These are phyloP conservation scores for Harpagoxenus sublaevis DNA, from an alignment of 2,888 invertebrate species.

Conservation along the genomic window DNA sequence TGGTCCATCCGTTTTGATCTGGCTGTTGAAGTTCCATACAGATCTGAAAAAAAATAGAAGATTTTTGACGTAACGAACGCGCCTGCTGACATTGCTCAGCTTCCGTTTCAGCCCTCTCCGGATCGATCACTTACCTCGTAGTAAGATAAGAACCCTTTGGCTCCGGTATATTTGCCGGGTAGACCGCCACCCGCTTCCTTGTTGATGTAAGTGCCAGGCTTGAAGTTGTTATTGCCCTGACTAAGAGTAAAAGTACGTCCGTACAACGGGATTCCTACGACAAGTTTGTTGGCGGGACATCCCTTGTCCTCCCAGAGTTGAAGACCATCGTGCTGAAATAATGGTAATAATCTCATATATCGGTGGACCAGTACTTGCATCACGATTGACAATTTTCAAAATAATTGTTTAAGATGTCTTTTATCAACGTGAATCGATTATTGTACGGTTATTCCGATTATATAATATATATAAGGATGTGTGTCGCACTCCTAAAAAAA, in stretches of 20 bases:
- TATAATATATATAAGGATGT: neutral
- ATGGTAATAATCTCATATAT: neutral
- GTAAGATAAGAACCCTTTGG: slow-evolving; percentile 95
- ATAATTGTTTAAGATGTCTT: neutral
- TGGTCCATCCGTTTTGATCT: slow-evolving; percentile 91
- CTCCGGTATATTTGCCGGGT: slow-evolving; percentile 95
- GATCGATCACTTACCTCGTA: slow-evolving; percentile 89
- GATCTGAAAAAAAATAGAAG: slow-evolving; percentile 87
- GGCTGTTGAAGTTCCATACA: slow-evolving; percentile 92
- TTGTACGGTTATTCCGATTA: neutral
- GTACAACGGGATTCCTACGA: slow-evolving; percentile 96
- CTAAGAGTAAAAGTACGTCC: slow-evolving; percentile 95
- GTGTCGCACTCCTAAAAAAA: no score
- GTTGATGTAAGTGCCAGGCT: slow-evolving; percentile 94
- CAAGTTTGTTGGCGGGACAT: slow-evolving; percentile 94
- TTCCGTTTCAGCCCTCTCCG: neutral
- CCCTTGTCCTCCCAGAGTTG: slow-evolving; percentile 96
- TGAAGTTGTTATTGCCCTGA: slow-evolving; percentile 93
- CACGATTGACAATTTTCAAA: neutral
- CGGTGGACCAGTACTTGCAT: neutral
- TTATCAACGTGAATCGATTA: neutral
- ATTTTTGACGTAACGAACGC: neutral
- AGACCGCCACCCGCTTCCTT: slow-evolving; percentile 96
- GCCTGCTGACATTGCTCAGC: neutral
- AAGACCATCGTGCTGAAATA: slow-evolving; percentile 93